phyloP scores from a whole-genome alignment of 2,888 invertebrate genomes.

The Pyrgus malvae region DNA sequence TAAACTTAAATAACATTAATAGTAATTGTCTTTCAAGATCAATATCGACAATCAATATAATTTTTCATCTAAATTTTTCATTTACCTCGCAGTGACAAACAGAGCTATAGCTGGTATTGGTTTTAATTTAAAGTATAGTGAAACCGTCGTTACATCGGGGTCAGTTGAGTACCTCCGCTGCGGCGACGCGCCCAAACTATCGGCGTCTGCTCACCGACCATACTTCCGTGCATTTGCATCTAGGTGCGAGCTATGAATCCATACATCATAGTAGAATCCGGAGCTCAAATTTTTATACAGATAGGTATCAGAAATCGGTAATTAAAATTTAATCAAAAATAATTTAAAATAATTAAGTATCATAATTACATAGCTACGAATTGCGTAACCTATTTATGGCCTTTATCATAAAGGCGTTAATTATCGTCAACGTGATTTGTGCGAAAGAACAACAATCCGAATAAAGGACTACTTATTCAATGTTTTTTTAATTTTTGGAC shows the following conservation, averaged over 20 bases:
- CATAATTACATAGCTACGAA: too few relatives aligned
- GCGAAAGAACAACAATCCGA: too few relatives aligned
- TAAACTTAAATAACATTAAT: too few relatives aligned
- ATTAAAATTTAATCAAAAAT: not conserved
- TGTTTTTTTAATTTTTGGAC: too few relatives aligned
- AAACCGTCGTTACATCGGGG: constrained; percentile 61
- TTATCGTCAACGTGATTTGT: too few relatives aligned
- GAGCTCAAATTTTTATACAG: not conserved
- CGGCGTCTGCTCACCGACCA: constrained; percentile 36
- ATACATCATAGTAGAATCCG: not conserved
- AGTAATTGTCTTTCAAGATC: too few relatives aligned
- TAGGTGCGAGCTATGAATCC: constrained; percentile 13
- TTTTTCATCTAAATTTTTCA: not conserved
- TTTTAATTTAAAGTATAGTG: constrained; percentile 40
- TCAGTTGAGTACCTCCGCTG: constrained; percentile 50
- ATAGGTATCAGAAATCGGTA: not conserved
- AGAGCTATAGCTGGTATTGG: too few relatives aligned
- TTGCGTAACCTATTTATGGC: too few relatives aligned
- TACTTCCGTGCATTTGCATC: constrained; percentile 33
- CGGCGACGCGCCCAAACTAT: constrained; percentile 37
- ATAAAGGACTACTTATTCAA: too few relatives aligned
- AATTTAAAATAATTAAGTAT: too few relatives aligned
- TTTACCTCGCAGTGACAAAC: not conserved
- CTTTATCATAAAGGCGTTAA: too few relatives aligned
- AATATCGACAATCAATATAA: not conserved